Percentiles rank a stretch among this genome's conserved stretches.
phyloP scores from a whole-genome alignment of 2,797 vertebrate genomes.

The Melanotaenia boesemani region DNA sequence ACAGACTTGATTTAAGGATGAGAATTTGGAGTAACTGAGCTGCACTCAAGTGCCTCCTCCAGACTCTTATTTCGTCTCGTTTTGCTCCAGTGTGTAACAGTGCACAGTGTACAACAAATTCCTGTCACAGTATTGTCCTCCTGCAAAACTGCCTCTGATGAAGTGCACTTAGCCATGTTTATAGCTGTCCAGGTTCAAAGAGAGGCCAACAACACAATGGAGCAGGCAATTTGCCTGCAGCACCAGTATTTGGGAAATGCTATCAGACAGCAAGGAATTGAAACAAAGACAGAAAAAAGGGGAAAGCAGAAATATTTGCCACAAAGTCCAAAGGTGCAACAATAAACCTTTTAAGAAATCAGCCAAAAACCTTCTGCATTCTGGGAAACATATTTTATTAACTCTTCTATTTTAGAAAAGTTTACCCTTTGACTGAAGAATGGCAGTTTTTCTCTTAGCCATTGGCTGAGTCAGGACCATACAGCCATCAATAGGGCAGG shows the following conservation, averaged over 20 bases:
- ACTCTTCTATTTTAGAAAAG: slow-evolving; percentile 1
- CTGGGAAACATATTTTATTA: slow-evolving; percentile 53
- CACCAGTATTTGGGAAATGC: slow-evolving; percentile 73
- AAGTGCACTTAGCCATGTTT: slow-evolving; percentile 81
- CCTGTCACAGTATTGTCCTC: slow-evolving; percentile 81
- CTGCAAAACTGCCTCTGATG: slow-evolving; percentile 68
- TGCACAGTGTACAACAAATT: slow-evolving; percentile 71
- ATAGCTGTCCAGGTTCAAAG: slow-evolving; percentile 81
- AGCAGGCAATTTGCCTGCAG: slow-evolving; percentile 66
- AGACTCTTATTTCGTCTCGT: slow-evolving; percentile 35
- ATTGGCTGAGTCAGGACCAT: slow-evolving; percentile 35
- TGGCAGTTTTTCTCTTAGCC: slow-evolving; percentile 20
- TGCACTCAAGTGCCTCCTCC: slow-evolving; percentile 63
- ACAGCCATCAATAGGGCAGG: slow-evolving; percentile 51
- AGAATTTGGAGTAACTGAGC: slow-evolving; percentile 63
- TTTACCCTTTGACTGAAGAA: slow-evolving; percentile 15
- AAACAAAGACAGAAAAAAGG: slow-evolving; percentile 68
- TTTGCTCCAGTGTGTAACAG: slow-evolving; percentile 51
- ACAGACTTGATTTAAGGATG: slow-evolving; percentile 55
- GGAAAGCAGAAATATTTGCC: slow-evolving; percentile 28
- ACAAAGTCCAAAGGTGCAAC: slow-evolving; percentile 59
- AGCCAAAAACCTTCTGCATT: slow-evolving; percentile 46
- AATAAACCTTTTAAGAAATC: slow-evolving; percentile 26
- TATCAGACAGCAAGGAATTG: slow-evolving; percentile 62
- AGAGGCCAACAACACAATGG: slow-evolving; percentile 81